These are phyloP conservation scores for Myrmecophaga tridactyla DNA, from an alignment of 2,113 vertebrate genomes.

Conservation along the genomic window DNA sequence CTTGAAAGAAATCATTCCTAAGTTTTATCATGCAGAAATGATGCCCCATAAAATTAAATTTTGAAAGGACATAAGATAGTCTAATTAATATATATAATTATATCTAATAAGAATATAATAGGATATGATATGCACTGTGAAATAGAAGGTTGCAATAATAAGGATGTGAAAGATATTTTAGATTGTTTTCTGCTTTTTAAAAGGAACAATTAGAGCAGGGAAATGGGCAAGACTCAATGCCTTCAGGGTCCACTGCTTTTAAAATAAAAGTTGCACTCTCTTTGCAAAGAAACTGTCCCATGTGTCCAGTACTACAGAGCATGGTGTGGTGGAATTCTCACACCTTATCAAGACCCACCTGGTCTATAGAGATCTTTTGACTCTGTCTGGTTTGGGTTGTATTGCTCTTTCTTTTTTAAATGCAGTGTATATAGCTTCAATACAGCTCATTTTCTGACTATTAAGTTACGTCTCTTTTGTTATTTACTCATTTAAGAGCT, in stretches of 20 bases:
- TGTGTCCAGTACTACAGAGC: neutral
- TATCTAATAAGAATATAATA: neutral
- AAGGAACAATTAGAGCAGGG: neutral
- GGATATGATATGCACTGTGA: neutral
- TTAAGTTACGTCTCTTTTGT: neutral
- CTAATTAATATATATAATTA: neutral
- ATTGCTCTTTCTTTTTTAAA: neutral
- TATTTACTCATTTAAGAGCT: neutral
- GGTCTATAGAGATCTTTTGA: neutral
- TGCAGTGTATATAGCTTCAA: neutral
- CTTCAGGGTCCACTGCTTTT: neutral
- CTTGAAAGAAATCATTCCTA: neutral
- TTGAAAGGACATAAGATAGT: neutral
- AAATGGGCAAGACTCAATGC: neutral
- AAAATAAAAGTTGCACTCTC: neutral
- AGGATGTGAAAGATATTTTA: neutral
- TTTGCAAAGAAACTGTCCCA: neutral
- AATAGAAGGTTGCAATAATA: neutral
- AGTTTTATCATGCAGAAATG: slow-evolving; percentile 22
- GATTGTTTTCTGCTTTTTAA: neutral
- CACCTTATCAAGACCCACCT: neutral
- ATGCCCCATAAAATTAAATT: slow-evolving; percentile 5
- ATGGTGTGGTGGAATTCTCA: neutral
- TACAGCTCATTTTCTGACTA: neutral
- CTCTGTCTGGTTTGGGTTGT: neutral